A percentile compares a stretch with the other conserved stretches of the same genome.
Evolutionary conservation across 2,797 vertebrate genomes (phyloP).

Genomic region (Syndactyla subalaris): DNA sequence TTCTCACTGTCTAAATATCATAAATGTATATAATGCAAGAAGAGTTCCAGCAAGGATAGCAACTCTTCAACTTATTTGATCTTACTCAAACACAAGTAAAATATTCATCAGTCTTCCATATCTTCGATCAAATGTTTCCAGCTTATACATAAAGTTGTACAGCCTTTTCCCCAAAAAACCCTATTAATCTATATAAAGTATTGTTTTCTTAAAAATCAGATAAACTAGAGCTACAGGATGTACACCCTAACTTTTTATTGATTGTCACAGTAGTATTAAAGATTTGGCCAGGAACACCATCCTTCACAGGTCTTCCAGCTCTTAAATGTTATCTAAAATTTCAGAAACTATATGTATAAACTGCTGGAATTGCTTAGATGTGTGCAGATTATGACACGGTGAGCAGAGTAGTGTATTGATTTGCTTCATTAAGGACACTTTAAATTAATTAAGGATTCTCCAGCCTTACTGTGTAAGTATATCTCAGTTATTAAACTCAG

Average conservation of each 20-base stretch:
- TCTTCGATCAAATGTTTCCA: neutral
- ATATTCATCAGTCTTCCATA: neutral
- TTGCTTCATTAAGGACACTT: neutral
- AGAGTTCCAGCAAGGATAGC: neutral
- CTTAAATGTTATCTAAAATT: neutral
- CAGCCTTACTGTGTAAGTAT: neutral
- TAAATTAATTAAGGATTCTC: neutral
- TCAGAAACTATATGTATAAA: neutral
- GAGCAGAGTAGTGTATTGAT: neutral
- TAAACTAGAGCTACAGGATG: neutral
- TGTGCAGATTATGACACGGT: neutral
- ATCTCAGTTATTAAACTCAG: neutral
- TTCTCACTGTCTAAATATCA: neutral
- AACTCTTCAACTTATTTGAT: neutral
- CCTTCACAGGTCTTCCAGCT: rapidly evolving
- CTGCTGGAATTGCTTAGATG: neutral
- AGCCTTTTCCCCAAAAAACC: rapidly evolving
- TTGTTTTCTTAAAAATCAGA: neutral
- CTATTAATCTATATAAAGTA: rapidly evolving
- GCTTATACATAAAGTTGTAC: neutral
- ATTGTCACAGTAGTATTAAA: neutral
- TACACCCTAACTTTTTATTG: neutral
- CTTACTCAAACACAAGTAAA: neutral
- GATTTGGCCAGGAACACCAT: neutral
- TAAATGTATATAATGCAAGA: neutral